Evolutionary conservation across 2,888 invertebrate species (phyloP), one percentile per base, ranked within the genome.

Genomic region (Harpalus rubripes): DNA sequence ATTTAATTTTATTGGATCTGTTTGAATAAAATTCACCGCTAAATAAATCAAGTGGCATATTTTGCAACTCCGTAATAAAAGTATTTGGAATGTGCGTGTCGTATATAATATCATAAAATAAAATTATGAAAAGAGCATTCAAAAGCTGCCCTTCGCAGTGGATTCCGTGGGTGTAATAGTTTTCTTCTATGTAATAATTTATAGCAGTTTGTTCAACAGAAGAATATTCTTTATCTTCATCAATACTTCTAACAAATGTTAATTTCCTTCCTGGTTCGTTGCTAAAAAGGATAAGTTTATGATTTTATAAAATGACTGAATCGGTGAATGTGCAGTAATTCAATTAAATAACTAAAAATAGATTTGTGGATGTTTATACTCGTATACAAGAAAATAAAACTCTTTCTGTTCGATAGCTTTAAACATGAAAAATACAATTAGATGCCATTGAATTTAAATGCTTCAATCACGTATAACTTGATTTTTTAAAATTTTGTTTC

Each of bases 41-140:
- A 88, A 92, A 93, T 87, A 97, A 90, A 91, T 98, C 97, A 5
- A 96, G 90, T 0, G 97, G 98, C n/a, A 91, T 92, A 5, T 90
- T 88, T 90, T 97, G 96, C 89, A 94, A 94, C 3, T 91, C 91
- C 0, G 93, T 93, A 63, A 95, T 91, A 90, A 96, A 97, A 0
- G 92, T 91, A 0, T 92, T 91, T 78, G 92, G 92, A 12, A 94
- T 91, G 86, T 92, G 92, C 10, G 90, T 87, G 84, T 91, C 89
- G 88, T 94, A 96, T 72, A 98, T 93, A 1, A 96, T 94, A 87
- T 97, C 95, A 96, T 97, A 97, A 90, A 97, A 96, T 7, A 96
- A 87, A 8, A 91, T 84, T 41, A 87, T 86, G 86, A 90, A 90
- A 0, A 89, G 82, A 10, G 88, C 88, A 65, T 78, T 86, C 10